Evolutionary conservation across 1,140 invertebrate genomes (phyloP), one percentile per base, ranked within the genome.

Genomic region (Drosophila cardini): DNA sequence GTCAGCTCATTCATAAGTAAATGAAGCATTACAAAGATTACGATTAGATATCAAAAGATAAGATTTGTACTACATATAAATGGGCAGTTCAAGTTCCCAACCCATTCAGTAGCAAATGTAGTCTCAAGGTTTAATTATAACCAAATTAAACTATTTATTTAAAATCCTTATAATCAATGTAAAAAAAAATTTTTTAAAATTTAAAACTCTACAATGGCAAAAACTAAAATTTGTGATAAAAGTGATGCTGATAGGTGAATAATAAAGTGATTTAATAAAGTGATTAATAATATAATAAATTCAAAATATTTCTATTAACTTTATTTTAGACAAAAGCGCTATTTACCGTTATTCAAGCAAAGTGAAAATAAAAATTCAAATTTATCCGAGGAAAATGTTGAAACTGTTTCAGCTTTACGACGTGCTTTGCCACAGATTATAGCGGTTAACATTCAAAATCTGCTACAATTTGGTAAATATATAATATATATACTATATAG

Each of bases 391-490:
- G 30, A 13, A 21, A 9, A n/a, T 0, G 58, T 38, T 5, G 46
- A 62, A 11, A 1, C 8, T 13, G 34, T 62, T 0, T 62, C 60
- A 0, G 34, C 40, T 4, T 40, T 52, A 8, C 32, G 60, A 5
- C 60, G 60, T 4, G 60, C 60, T 15, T 21, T 62, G 10, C 60
- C 60, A 2, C 60, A 62, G 43, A 62, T 52, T 32, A 6, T 62
- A 26, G 60, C 61, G 1, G 61, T 63, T 1, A 63, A 36, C 2
- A 50, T 50, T 8, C 61, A 63, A 8, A 63, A 63, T 8, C 21
- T 63, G 9, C 18, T 63, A 21, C 61, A 63, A 16, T 63, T 63
- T 4, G 61, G 61, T 63, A 32, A 63, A 32, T 1, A 53, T 32
- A n/a, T 53, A 13, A 5, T 7, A 63, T 42, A 18, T 26, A 3